Conservation (phyloP, 2,797 vertebrate species). For the Staurois parvus region DNA sequence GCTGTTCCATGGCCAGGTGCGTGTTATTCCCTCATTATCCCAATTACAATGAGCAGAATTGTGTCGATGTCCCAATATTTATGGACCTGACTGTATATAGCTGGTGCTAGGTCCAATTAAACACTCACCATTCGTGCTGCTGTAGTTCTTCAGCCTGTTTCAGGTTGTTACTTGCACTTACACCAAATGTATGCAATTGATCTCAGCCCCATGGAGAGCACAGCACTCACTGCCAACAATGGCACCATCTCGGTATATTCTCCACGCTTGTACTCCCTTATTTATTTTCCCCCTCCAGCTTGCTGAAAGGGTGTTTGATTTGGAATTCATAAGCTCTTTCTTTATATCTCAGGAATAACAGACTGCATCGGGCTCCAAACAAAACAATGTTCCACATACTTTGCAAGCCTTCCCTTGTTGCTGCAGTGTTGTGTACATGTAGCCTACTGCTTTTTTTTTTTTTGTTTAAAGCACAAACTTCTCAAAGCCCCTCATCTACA, state of each 20-base stretch:
- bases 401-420: not conserved
- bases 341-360: not conserved
- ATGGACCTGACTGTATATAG: too few relatives aligned
- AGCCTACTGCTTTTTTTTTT: not conserved
- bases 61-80: too few relatives aligned
- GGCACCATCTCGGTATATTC: not conserved
- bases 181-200: not conserved
- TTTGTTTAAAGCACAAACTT: too few relatives aligned
- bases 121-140: not conserved
- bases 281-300: not conserved
- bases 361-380: not conserved
- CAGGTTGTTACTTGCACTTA: not conserved
- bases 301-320: slow-evolving; percentile 4
- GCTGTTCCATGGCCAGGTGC: too few relatives aligned
- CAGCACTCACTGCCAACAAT: not conserved
- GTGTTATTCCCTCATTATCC: too few relatives aligned
- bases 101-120: not conserved
- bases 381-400: not conserved
- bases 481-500: not conserved
- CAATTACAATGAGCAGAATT: too few relatives aligned
- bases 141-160: not conserved
- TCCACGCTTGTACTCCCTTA: not conserved
- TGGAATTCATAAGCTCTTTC: not conserved
- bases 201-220: not conserved
- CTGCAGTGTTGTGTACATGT: not conserved